Evolutionary conservation across 1,140 invertebrate species (phyloP), one percentile per base, ranked within the genome.

Genomic region (Magallana ariakensis): DNA sequence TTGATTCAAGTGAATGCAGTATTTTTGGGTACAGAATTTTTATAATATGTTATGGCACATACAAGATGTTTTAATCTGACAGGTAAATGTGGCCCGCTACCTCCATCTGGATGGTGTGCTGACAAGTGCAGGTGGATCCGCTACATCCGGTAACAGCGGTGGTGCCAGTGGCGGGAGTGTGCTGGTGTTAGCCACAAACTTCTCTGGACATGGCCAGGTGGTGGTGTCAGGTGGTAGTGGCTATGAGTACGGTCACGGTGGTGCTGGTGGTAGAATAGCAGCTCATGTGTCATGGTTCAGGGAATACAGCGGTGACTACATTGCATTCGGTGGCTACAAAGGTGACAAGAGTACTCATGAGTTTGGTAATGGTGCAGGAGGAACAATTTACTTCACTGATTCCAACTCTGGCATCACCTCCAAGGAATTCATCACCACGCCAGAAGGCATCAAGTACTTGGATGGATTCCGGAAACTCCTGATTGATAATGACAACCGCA

Each of bases 401-500:
- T 90, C 89, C 16, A 89, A 87, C 60, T 26, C 84, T 13, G 87
- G 90, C 22, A 53, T 90, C 13, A 84, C 88, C n/a, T 80, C 87
- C 66, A 87, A 89, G 82, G 86, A 90, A 88, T 26, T 86, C 70
- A 83, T 90, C 19, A 89, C 87, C 56, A 90, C 87, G 6, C 84
- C 88, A 9, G 85, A 90, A 75, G 90, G 90, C 9, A 81, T 89
- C 7, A 85, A 86, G 16, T 90, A 88, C 57, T 80, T 86, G 33
- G 87, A 90, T 86, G 89, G 88, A 58, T 88, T 89, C 83, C 85
- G 85, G 15, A 91, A 91, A 80, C 87, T 93, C 7, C 66, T 89
- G 55, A 87, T 93, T n/a, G 90, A 93, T 87, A 93, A 93, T 85
- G 91, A 92, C 60, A 89, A 93, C 81, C 90, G 92, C 70, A 93